Conservation (phyloP, 2,797 vertebrate species). For the Amphiprion clarkii region DNA sequence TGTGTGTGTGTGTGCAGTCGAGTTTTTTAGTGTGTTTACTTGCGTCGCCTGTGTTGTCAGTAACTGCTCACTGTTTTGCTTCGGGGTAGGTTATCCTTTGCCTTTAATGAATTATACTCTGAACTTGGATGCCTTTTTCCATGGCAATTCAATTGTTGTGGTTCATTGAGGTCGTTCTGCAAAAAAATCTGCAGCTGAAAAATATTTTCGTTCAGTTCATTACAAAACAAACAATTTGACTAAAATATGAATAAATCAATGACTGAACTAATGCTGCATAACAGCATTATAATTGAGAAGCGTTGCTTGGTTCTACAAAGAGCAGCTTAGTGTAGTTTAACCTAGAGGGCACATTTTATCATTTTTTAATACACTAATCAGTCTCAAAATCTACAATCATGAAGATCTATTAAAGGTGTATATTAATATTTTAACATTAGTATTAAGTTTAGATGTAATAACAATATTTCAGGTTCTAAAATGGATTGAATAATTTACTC, state of each 20-base stretch:
- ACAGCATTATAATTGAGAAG: not conserved
- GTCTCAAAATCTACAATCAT: not conserved
- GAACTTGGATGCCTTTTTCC: not conserved
- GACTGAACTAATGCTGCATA: not conserved
- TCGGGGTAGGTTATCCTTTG: constrained; percentile 25
- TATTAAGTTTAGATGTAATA: too few species aligned
- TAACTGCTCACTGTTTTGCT: constrained; percentile 21
- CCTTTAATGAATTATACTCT: constrained; percentile 8
- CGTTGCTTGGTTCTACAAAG: not conserved
- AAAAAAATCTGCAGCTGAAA: not conserved
- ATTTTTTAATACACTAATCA: not conserved
- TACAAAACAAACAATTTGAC: not conserved
- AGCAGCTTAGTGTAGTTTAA: not conserved
- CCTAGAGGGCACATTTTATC: not conserved
- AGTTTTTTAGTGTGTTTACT: not conserved
- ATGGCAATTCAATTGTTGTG: not conserved
- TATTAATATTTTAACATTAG: too few species aligned
- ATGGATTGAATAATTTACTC: not conserved
- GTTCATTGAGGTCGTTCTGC: not conserved
- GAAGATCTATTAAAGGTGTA: not conserved
- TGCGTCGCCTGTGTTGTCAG: constrained; percentile 1
- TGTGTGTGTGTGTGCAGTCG: not conserved
- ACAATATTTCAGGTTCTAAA: not conserved
- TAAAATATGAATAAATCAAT: constrained; percentile 12
- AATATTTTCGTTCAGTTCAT: not conserved